Evolutionary conservation across 2,888 invertebrate species (phyloP), one percentile per base, ranked within the genome.

Genomic region (Bimastos eiseni): DNA sequence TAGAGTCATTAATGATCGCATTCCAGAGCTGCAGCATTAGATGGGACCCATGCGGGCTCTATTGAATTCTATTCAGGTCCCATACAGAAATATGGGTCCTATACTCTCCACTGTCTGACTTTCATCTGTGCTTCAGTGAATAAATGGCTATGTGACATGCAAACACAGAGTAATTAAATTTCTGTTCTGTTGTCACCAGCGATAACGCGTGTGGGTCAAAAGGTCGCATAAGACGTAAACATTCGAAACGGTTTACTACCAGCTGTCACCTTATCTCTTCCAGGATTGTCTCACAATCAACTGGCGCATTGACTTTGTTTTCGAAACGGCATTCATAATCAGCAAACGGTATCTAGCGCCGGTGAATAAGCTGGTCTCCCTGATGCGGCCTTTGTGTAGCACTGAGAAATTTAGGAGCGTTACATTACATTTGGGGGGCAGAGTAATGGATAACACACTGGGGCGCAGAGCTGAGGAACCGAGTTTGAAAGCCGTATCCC

Each of bases 161-260:
- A 70, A 70, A 70, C n/a, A 70, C 1, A 30, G 30, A n/a, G 70
- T 70, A 5, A n/a, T n/a, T n/a, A 70, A 49, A 30, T 70, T n/a
- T n/a, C 70, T 70, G n/a, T n/a, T 70, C n/a, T n/a, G 70, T 70
- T 70, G 70, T 70, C 70, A 70, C 70, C 70, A 70, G 70, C n/a
- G 70, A 70, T 70, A 70, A 49, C 49, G 1, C 24, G 21, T 1
- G 1, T 24, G 49, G 49, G 49, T 70, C n/a, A 70, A 70, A 70
- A 70, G 30, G n/a, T 17, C 8, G 6, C 8, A n/a, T 70, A 17
- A 70, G 17, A 70, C n/a, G n/a, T 70, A 70, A 70, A 70, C 30
- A 70, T 70, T n/a, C 11, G 8, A n/a, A n/a, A 70, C 8, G 70
- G 30, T 70, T 70, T 70, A 70, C 70, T n/a, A n/a, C n/a, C 70